Base-by-base conservation (phyloP, 2,113 vertebrate genomes). In the Eulacestoma nigropectus region DNA sequence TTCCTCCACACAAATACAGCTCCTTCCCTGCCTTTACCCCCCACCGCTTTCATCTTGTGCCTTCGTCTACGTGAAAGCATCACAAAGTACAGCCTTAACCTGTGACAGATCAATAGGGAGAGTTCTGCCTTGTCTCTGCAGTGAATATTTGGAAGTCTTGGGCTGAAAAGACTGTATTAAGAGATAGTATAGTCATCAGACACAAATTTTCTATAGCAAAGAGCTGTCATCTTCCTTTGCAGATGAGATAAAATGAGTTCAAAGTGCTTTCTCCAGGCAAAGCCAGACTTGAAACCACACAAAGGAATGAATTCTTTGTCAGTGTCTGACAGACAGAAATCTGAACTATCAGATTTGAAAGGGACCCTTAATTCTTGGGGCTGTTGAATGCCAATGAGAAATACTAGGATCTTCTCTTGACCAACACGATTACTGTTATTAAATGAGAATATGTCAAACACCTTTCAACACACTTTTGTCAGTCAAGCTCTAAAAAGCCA, bases 181-280 rank as follows among this genome's bases (percentile, higher is more conserved):
- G 55, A 87, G 39, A 72, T 68, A 82, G 79, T 64, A 68, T 44
- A 91, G 60, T 82, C 87, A 89, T 82, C 73, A 95, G 80, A 81
- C 33, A 73, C 20, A 42, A 67, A 77, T 86, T 84, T 95, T 92
- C 53, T 87, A 42, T 20, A 68, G 73, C 53, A 89, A 96, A 91
- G 76, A 89, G 33, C 81, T 89, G 84, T 92, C 93, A 84, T 87
- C 64, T 91, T 90, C 55, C 60, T 92, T 91, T 94, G 69, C 68
- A 91, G 95, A 87, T 64, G 53, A 95, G 89, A 95, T 95, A 95
- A 95, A 94, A 52, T 82, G 89, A 96, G 87, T 86, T 95, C 89
- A 94, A 95, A 97, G 91, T 94, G 62, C 81, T 94, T 95, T 95
- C 94, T 95, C 49, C 81, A 91, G 93, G 93, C 91, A 95, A 92